Base-by-base conservation (phyloP, 1,140 invertebrate genomes). In the Tigriopus japonicus region DNA sequence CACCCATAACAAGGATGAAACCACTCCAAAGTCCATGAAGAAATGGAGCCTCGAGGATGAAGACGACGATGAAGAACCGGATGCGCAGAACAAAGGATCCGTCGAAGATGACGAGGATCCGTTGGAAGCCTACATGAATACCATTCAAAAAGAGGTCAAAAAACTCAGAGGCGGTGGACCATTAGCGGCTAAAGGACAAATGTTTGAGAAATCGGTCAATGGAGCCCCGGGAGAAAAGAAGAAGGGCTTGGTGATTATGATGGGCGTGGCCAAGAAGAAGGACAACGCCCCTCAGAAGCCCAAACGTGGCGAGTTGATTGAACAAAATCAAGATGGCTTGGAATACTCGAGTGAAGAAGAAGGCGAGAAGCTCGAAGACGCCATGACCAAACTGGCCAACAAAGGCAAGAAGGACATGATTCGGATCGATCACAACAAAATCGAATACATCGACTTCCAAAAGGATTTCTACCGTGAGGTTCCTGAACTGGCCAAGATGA, bases 341-440 rank as follows among this genome's bases (percentile, higher is more conserved):
- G 92, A 97, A 74, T 98, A 96, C 78, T 96, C 91, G 0, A 94
- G 89, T 21, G 91, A 96, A 75, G 92, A 97, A 71, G 78, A 84
- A 40, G 92, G 96, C 71, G 91, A 95, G 71, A 51, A 51, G 23
- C 78, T 96, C 52, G 90, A 93, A 63, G 82, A 88, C 64, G 85
- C 88, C 0, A 91, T 91, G 52, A 83, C 84, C 21, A 88, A 84
- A 65, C 80, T 93, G 41, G 85, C 85, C 2, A 86, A 84, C 62
- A 88, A 89, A 69, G 85, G 87, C 21, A 68, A 65, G 21, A 75
- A 92, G 67, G 90, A 94, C 70, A 70, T 91, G 28, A 83, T 86
- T 1, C 90, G 89, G 75, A 85, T 91, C 6, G 87, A 92, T 73
- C 87, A 92, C 67, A 77, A 82, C 5, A 78, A 78, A 19, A 81